Base-by-base conservation (phyloP, 1,140 invertebrate species). In the Diprion similis region DNA sequence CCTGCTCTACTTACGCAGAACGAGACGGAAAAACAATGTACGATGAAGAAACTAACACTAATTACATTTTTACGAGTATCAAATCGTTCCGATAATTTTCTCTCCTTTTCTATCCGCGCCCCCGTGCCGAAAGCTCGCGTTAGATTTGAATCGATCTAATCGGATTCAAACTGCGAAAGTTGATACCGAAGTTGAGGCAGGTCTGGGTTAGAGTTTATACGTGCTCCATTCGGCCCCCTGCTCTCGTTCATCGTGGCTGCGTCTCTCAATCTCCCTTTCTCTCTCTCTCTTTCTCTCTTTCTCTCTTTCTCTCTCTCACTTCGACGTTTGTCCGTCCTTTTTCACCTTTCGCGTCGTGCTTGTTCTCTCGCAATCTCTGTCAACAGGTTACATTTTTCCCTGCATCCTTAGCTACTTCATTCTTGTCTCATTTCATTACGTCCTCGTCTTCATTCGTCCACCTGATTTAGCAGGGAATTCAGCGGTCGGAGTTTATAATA, bases 341-440 rank as follows among this genome's bases (percentile, higher is more conserved):
- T 13, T 4, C n/a, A 66, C 70, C 71, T 68, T 76, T 74, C 75
- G 71, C 65, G 46, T 69, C 66, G 70, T 51, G 19, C 37, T 73
- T 66, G 66, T 8, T 72, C 64, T 66, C 71, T 68, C 71, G 66
- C 66, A 64, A 78, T 83, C 82, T 80, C 81, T 84, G 83, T 86
- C 86, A 86, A 86, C 86, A 86, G 86, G 84, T 86, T 86, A 86
- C 85, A 86, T 85, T 85, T 86, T 86, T 86, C 83, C 24, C 82
- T 83, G 76, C 78, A 78, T 15, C 24, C 59, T 64, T 6, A 3
- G 59, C 59, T 15, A 1, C 66, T 68, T 68, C 19, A 8, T 45
- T 68, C 66, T 45, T 8, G 10, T 68, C 18, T 68, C 17, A 11
- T 19, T 68, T 68, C 4, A 6, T 9, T 59, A 4, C n/a, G 1